Evolutionary conservation across 1,140 invertebrate genomes (phyloP).

Genomic region (Pachyrhynchus sulphureomaculatus): DNA sequence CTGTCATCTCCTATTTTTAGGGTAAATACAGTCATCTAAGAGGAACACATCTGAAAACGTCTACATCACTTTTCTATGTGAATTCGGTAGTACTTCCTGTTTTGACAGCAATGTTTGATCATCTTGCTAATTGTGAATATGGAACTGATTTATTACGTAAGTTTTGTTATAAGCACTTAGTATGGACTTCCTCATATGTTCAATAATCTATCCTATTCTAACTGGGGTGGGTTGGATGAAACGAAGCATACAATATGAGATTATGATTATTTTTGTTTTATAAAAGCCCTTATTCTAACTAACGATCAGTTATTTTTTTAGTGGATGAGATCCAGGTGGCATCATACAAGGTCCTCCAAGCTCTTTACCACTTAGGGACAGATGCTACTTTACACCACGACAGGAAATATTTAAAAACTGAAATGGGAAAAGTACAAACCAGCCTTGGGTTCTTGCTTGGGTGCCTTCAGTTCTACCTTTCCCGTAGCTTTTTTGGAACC

Average conservation of each 20-base stretch:
- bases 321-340: constrained; percentile 99
- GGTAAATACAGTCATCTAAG: constrained; percentile 94
- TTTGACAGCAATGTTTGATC: constrained; percentile 96
- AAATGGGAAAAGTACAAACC: constrained; percentile 91
- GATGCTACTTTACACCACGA: constrained; percentile 80
- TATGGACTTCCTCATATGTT: no score
- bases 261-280: no score
- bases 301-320: no score
- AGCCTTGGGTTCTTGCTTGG: constrained; percentile 87
- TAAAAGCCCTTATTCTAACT: no score
- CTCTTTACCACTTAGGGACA: constrained; percentile 87
- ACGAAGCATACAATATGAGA: no score
- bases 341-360: constrained; percentile 95
- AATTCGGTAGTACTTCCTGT: constrained; percentile 92
- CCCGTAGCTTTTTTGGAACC: constrained; percentile 98
- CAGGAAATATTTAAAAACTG: constrained; percentile 86
- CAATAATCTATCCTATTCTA: no score
- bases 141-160: constrained; percentile 93
- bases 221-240: no score
- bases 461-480: constrained; percentile 97
- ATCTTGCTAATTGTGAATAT: constrained; percentile 94
- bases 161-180: no score
- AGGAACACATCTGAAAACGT: constrained; percentile 94
- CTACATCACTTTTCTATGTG: constrained; percentile 91
- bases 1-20: no score